Evolutionary conservation across 2,113 vertebrate genomes (phyloP), one percentile per base, ranked within the genome.

Genomic region (Poicephalus gulielmi): DNA sequence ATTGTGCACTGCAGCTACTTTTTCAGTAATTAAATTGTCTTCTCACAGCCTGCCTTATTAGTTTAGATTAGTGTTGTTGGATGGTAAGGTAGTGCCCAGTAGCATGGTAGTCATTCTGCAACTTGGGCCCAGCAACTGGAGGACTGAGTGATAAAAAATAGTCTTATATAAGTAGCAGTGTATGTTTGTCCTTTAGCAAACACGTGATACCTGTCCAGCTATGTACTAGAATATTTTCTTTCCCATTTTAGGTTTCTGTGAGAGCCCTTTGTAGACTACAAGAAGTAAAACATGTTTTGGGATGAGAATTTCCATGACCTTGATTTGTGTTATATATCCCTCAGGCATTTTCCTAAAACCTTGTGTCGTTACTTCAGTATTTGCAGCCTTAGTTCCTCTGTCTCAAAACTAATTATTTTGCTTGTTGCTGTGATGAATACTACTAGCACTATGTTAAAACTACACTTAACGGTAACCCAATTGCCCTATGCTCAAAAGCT

Each of bases 321-420:
- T 86, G 76, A 84, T 88, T 93, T 90, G 30, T 88, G 20, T 82
- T 84, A 60, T 47, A 18, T 57, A 68, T 68, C 60, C 80, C 66
- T 68, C 66, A 57, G 85, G 53, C 15, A 4, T 90, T 88, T 88
- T 79, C 50, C 87, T 89, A 78, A 95, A 71, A 49, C 9, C 16
- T 63, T 78, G 20, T 82, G 27, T 50, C 7, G 3, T 25, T 84
- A 14, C 55, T 87, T 91, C 71, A 67, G 17, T 95, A 91, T 92
- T 95, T 95, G 94, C 73, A 53, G 62, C 62, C 39, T 82, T 66
- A 52, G 35, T 39, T 95, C 83, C 49, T 84, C 55, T 92, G 89
- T 50, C 73, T 92, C 83, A 71, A 50, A 87, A 91, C 77, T 89
- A 94, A 94, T 94, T 96, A 92, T 92, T 94, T 93, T 86, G 37